Evolutionary conservation across 1,140 invertebrate genomes (phyloP).

Genomic region (Trichonephila clavata): DNA sequence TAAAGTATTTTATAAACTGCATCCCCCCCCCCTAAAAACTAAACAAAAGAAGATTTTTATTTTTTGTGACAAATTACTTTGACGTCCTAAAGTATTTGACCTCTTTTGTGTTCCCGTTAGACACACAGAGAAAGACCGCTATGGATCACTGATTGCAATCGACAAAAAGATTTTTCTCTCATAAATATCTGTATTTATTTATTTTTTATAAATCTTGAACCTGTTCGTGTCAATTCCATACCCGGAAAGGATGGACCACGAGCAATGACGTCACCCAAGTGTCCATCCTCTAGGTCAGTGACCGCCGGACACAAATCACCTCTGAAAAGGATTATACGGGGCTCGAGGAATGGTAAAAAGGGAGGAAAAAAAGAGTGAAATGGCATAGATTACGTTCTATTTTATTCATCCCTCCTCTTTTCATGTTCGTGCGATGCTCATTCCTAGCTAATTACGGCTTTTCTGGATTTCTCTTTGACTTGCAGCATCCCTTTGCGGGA

Average conservation of each 20-base stretch:
- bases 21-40: no score
- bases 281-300: neutral
- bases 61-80: no score
- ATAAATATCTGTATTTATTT: neutral
- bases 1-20: no score
- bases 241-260: neutral
- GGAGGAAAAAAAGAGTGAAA: neutral
- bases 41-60: no score
- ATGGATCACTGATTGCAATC: neutral
- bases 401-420: neutral
- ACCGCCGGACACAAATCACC: neutral
- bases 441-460: neutral
- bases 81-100: no score
- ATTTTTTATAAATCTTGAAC: neutral
- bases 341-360: neutral
- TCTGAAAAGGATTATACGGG: constrained; percentile 6
- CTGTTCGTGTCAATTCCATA: neutral
- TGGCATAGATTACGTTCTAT: neutral
- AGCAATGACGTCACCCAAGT: neutral
- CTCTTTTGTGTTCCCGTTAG: no score
- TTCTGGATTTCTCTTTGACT: neutral
- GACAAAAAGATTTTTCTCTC: neutral
- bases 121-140: neutral
- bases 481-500: neutral
- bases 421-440: neutral